Base-by-base conservation (phyloP, 2,113 vertebrate genomes). In the Saccopteryx bilineata region DNA sequence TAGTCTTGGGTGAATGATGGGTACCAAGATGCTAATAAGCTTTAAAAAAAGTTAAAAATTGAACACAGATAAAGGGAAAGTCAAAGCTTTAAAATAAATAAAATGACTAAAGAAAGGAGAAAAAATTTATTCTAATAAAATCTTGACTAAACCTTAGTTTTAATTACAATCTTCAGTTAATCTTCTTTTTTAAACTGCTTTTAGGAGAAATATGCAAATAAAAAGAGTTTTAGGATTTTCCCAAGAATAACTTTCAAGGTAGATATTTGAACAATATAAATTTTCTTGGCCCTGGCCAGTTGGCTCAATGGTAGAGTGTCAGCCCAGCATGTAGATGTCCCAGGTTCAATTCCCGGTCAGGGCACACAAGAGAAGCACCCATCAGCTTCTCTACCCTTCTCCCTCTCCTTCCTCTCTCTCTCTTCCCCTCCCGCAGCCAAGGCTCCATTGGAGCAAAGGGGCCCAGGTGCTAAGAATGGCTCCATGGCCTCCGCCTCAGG, bases 61-160 rank as follows among this genome's bases (percentile, higher is more conserved):
- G 7, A 26, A 82, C 11, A 66, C 10, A 81, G 24, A 33, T 90
- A 28, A 90, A 60, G 74, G 13, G 8, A 69, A 78, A 90, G 33
- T 28, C 3, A 75, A 56, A 75, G 24, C 12, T 63, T 66, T 65
- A 52, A 92, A 68, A 74, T 52, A 92, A 58, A 39, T 46, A 60
- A 17, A 76, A 60, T 65, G 87, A 17, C 7, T 31, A 31, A 17
- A 71, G 28, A 79, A 92, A 86, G 19, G 4, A 90, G 39, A 33
- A 79, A 87, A 69, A 81, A 85, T 71, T 69, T 78, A 74, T 79
- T 92, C 68, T 33, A 65, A 13, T 80, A 68, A 94, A 72, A 23
- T 87, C 54, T 50, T 61, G 12, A 71, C 31, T 91, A 85, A 76
- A 72, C 7, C 21, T 84, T 48, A 4, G 48, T 56, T 93, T 63